Evolutionary conservation across 1,140 invertebrate species (phyloP), one percentile per base, ranked within the genome.

Genomic region (Yoshiicerus persimilis): DNA sequence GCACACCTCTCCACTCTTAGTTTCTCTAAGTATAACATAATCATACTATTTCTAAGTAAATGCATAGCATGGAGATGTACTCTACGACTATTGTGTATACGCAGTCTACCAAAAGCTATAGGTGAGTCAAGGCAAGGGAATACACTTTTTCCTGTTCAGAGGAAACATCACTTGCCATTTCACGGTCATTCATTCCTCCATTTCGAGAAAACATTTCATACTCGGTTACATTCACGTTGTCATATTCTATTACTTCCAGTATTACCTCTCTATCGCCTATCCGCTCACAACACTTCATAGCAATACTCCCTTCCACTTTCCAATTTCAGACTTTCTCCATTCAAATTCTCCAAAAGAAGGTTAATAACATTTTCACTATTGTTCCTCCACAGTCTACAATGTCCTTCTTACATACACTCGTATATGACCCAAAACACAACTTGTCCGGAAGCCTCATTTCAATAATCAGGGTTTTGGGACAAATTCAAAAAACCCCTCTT

Each of bases 111-210:
- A 16, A 56, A 56, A 56, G 47, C 8, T 56, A 56, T 56, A 56
- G 47, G 47, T 56, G 47, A 56, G 47, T 20, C 13, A 20, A 56
- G 47, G 47, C 47, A 66, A 70, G 23, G 47, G 47, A 16, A 56
- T 16, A 56, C 47, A 56, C 16, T 56, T 56, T 27, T 27, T 70
- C 25, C 66, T 70, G 66, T 32, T 70, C 66, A 80, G 30, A 80
- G 75, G 34, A 80, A 80, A 80, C 75, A 80, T 80, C 75, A 80
- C 32, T 80, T 80, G 75, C 75, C 75, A 80, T 80, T 80, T 80
- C 75, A 80, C 75, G 75, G 75, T 80, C 75, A 34, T 80, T 80
- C 75, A 34, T 80, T 80, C 75, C n/a, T 36, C 20, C 75, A 80
- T 80, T 23, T n/a, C 20, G 75, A 38, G 32, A 80, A 80, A 80